Evolutionary conservation across 2,888 invertebrate genomes (phyloP), one percentile per base, ranked within the genome.

Genomic region (Xestia sexstrigata): DNA sequence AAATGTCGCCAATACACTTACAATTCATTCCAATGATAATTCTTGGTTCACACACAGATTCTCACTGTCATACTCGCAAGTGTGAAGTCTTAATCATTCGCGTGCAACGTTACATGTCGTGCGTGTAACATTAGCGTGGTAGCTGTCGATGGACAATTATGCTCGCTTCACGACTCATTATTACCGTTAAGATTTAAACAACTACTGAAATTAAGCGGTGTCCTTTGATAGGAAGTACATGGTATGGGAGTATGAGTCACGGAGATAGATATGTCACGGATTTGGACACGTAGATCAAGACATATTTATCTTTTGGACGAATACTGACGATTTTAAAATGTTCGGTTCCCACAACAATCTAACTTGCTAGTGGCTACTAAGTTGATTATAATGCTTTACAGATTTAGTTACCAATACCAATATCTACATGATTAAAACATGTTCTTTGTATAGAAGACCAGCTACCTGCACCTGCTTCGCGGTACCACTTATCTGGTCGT

Each of bases 71-170:
- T 49, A 42, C 5, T 17, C 0, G 52, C 17, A 75, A 71, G 68
- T 82, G 69, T 69, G 60, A 70, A 81, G 71, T 15, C 63, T 62
- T 68, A 63, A 66, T 65, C 45, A 73, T n/a, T 78, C 70, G 82
- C 88, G 82, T 87, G 84, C 66, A 71, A 82, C 74, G 70, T 65
- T 69, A 55, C 45, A 26, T 74, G 78, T 81, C 88, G 79, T 87
- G 88, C 88, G 81, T 87, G 76, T n/a, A 74, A 60, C 66, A 82
- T 88, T 78, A 70, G 76, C 81, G 68, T 81, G 75, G 76, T 70
- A 60, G 66, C 87, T 76, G 87, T 88, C 87, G 78, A 87, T 83
- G 87, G 58, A 67, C 84, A 79, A 85, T 88, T 88, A 83, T 71
- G 11, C 13, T 58, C 52, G 73, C 87, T 88, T 88, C 83, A 87